These are phyloP conservation scores for Nymphalis c-album DNA, from an alignment of 2,888 invertebrate species.

Conservation along the genomic window DNA sequence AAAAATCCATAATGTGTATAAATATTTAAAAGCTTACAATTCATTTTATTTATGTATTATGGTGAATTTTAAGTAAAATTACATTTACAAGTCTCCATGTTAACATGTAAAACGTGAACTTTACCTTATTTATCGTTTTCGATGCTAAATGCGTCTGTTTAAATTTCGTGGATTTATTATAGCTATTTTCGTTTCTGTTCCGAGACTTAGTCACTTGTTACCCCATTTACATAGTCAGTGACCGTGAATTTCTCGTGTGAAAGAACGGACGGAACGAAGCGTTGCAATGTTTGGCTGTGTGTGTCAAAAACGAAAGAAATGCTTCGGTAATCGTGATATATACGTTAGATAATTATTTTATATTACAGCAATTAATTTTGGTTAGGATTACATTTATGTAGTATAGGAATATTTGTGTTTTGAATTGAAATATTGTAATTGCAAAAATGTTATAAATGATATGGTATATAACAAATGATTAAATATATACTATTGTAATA, in stretches of 20 bases:
- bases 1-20: no score
- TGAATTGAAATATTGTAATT: no score
- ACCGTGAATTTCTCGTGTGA: slow-evolving; percentile 80
- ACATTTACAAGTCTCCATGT: not conserved
- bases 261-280: slow-evolving; percentile 62
- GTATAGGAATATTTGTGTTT: no score
- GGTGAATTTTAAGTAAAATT: not conserved
- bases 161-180: slow-evolving; percentile 35
- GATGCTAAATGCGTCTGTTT: slow-evolving; percentile 8
- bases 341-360: slow-evolving; percentile 21
- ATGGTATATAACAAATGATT: no score
- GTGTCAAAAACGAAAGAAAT: slow-evolving; percentile 70
- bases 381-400: not conserved
- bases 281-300: slow-evolving; percentile 54
- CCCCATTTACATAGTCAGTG: slow-evolving; percentile 76
- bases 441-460: no score
- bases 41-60: no score
- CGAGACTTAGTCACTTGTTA: slow-evolving; percentile 63
- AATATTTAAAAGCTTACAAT: no score
- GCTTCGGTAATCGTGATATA: slow-evolving; percentile 39
- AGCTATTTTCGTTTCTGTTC: slow-evolving; percentile 42
- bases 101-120: not conserved
- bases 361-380: slow-evolving; percentile 2
- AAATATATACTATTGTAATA: no score
- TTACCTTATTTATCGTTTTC: not conserved